phyloP scores from a whole-genome alignment of 2,888 invertebrate species.

The Phytoseiulus persimilis region DNA sequence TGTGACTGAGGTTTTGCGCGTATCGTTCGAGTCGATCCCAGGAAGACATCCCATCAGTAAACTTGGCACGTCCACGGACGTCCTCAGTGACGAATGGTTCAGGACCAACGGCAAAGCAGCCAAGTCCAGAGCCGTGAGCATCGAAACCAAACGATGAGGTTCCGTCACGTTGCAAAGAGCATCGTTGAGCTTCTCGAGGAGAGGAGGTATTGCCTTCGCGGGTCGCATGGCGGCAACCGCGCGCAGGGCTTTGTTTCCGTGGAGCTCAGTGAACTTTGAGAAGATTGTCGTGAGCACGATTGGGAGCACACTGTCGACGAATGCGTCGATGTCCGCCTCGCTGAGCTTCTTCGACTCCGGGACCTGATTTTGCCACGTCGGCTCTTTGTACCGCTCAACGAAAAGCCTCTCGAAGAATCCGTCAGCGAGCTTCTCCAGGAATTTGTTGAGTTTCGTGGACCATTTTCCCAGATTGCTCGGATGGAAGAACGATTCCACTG shows the following conservation, averaged over 20 bases:
- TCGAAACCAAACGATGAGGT: conserved; percentile 69
- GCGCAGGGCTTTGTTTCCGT: conserved; percentile 62
- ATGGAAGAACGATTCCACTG: conserved; percentile 76
- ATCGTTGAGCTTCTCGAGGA: conserved; percentile 69
- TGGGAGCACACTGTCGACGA: conserved; percentile 65
- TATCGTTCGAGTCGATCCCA: conserved; percentile 81
- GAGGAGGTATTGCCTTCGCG: conserved; percentile 68
- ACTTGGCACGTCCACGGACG: conserved; percentile 59
- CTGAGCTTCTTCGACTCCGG: conserved; percentile 64
- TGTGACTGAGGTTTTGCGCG: conserved; percentile 58
- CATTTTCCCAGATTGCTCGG: conserved; percentile 78
- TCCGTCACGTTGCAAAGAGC: conserved; percentile 77
- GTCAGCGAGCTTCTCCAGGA: conserved; percentile 60
- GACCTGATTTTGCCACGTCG: conserved; percentile 62
- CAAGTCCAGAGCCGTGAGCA: conserved; percentile 63
- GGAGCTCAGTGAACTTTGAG: conserved; percentile 59
- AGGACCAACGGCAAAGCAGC: conserved; percentile 64
- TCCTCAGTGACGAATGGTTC: conserved; percentile 54
- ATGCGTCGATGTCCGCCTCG: conserved; percentile 69
- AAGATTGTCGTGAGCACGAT: conserved; percentile 70
- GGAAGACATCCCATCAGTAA: conserved; percentile 70
- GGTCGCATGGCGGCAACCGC: conserved; percentile 70
- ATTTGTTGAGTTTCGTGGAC: conserved; percentile 53
- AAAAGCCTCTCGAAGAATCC: conserved; percentile 59
- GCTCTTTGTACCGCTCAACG: conserved; percentile 60